Percentiles rank a stretch among this genome's conserved stretches.
Evolutionary conservation across 2,113 vertebrate species (phyloP).

Genomic region (Amblyornis subalaris): DNA sequence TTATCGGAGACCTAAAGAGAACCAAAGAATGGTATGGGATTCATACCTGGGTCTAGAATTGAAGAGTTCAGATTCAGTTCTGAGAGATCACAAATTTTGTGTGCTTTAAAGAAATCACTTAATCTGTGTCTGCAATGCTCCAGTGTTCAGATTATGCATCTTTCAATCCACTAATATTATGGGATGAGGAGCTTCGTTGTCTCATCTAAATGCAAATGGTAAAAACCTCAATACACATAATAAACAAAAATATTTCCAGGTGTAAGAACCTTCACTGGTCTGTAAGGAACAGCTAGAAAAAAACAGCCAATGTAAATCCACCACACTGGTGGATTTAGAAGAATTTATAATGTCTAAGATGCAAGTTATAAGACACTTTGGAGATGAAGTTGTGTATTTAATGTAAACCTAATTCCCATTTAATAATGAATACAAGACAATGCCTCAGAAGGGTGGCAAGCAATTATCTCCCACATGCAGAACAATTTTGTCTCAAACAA

Average conservation of each 20-base stretch:
- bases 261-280: background rate
- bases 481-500: background rate
- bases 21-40: rapidly evolving
- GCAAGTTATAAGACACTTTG: background rate
- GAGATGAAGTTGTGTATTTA: background rate
- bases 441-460: background rate
- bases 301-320: background rate
- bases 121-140: background rate
- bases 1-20: background rate
- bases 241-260: background rate
- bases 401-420: background rate
- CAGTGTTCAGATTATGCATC: background rate
- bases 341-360: background rate
- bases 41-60: background rate
- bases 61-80: background rate
- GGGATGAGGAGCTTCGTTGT: background rate
- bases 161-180: background rate
- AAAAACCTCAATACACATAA: background rate
- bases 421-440: background rate
- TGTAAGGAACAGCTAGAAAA: background rate
- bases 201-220: background rate
- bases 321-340: background rate
- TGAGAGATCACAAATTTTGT: background rate
- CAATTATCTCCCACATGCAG: background rate
- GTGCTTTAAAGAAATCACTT: background rate